Evolutionary conservation across 2,888 invertebrate genomes (phyloP).

Genomic region (Torymus aiolomorphi): DNA sequence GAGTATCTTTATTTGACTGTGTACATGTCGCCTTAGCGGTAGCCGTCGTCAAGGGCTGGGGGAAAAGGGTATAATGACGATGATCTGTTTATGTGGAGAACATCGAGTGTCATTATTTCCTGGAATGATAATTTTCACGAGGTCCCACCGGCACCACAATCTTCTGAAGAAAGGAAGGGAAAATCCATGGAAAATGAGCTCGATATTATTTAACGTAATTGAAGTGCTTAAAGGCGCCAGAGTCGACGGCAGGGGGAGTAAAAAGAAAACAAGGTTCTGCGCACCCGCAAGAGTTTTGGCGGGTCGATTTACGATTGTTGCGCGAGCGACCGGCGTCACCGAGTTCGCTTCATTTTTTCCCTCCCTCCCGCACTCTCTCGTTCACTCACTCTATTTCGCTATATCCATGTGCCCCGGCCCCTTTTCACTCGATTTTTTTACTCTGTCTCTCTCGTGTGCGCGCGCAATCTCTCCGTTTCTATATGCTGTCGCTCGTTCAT

Average conservation of each 20-base stretch:
- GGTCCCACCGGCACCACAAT: background rate
- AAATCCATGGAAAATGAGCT: constrained; percentile 8
- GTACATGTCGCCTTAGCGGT: background rate
- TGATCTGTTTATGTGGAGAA: constrained; percentile 21
- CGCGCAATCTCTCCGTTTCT: constrained; percentile 30
- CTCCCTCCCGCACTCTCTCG: constrained; percentile 16
- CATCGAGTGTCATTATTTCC: background rate
- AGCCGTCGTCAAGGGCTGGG: too few relatives aligned
- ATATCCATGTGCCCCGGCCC: constrained; percentile 19
- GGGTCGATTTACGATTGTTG: constrained; percentile 70
- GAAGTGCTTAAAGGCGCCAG: too few relatives aligned
- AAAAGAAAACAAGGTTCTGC: constrained; percentile 56
- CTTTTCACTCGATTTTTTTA: constrained; percentile 53
- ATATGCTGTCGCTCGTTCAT: constrained; percentile 33
- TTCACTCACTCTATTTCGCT: constrained; percentile 27
- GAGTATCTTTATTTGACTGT: constrained; percentile 28
- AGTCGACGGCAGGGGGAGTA: too few relatives aligned
- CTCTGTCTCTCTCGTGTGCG: constrained; percentile 10
- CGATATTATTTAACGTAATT: background rate
- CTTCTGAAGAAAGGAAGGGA: background rate
- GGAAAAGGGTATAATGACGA: constrained; percentile 27
- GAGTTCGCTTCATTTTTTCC: constrained; percentile 28
- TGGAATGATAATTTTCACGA: background rate
- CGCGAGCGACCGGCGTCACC: constrained; percentile 63
- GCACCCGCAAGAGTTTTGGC: constrained; percentile 67